A percentile compares a stretch with the other conserved stretches of the same genome.
Conservation (phyloP, 2,113 vertebrate genomes). For the Trinectes maculatus region DNA sequence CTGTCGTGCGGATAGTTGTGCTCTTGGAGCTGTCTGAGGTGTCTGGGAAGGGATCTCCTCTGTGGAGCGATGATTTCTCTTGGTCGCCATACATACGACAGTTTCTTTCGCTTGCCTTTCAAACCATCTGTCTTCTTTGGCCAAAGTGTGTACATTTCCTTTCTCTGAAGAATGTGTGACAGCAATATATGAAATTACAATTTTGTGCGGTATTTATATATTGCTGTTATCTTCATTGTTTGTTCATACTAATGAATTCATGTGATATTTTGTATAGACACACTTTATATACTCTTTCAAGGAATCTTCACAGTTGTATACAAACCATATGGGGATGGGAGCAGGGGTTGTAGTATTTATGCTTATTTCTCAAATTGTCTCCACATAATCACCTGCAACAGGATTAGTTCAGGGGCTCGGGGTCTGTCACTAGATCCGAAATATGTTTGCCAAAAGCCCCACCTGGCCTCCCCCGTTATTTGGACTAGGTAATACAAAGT, state of each 20-base stretch:
- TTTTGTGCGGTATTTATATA: no score
- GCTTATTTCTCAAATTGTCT: slow-evolving; percentile 59
- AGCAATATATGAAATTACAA: no score
- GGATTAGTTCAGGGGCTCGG: slow-evolving; percentile 68
- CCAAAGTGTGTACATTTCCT: no score
- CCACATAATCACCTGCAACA: slow-evolving; percentile 71
- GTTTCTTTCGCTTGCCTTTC: no score
- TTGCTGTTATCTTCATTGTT: no score
- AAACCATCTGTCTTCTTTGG: no score
- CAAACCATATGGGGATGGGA: slow-evolving; percentile 17
- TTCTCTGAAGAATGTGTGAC: no score
- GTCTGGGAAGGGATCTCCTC: no score
- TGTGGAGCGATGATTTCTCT: no score
- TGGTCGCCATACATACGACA: no score
- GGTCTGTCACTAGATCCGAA: slow-evolving; percentile 70
- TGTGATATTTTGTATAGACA: not conserved
- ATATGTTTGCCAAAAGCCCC: slow-evolving; percentile 75
- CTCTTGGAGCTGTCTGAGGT: no score
- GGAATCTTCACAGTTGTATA: slow-evolving; percentile 8
- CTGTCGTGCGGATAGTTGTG: no score
- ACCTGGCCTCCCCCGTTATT: slow-evolving; percentile 70
- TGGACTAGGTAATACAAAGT: slow-evolving; percentile 68
- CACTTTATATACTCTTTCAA: not conserved
- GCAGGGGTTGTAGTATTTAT: slow-evolving; percentile 34
- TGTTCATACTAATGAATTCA: not conserved